These are phyloP conservation scores for Montipora sp. DNA, from an alignment of 64 coral and sea anemone species.

Conservation along the genomic window DNA sequence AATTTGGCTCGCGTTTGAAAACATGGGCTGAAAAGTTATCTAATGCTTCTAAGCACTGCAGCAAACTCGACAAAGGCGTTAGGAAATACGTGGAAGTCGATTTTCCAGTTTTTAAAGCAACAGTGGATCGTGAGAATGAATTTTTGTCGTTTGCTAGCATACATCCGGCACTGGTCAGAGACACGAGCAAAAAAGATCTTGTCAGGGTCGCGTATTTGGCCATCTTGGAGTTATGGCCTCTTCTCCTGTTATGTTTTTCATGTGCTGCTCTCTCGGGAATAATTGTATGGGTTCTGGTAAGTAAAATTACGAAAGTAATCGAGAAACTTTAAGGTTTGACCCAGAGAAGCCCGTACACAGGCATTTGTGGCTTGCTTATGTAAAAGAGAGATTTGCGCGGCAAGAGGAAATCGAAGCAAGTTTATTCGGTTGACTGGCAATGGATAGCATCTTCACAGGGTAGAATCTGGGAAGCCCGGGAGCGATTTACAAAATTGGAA, in stretches of 20 bases:
- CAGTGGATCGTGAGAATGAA: background rate
- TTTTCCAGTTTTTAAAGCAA: constrained; percentile 3
- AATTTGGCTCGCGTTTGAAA: background rate
- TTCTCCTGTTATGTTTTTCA: constrained; percentile 23
- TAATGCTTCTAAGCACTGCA: constrained; percentile 6
- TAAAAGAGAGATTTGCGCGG: too few species aligned
- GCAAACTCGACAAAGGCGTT: background rate
- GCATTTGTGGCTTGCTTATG: too few species aligned
- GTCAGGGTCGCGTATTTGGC: constrained; percentile 22
- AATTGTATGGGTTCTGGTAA: constrained; percentile 25
- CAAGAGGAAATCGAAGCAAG: too few species aligned
- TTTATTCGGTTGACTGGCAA: too few species aligned
- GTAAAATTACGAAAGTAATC: background rate
- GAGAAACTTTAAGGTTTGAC: background rate
- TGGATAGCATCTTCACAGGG: too few species aligned
- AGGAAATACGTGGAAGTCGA: background rate
- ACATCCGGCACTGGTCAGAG: background rate
- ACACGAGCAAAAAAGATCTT: background rate
- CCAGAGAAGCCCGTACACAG: too few species aligned
- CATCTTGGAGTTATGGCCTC: constrained; percentile 40
- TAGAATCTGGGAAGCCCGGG: too few species aligned
- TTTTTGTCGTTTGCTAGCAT: constrained; percentile 11
- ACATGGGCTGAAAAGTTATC: background rate
- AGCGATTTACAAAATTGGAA: too few species aligned
- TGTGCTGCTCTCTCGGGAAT: constrained; percentile 35